Evolutionary conservation across 2,113 vertebrate species (phyloP).

Genomic region (Azemiops feae): DNA sequence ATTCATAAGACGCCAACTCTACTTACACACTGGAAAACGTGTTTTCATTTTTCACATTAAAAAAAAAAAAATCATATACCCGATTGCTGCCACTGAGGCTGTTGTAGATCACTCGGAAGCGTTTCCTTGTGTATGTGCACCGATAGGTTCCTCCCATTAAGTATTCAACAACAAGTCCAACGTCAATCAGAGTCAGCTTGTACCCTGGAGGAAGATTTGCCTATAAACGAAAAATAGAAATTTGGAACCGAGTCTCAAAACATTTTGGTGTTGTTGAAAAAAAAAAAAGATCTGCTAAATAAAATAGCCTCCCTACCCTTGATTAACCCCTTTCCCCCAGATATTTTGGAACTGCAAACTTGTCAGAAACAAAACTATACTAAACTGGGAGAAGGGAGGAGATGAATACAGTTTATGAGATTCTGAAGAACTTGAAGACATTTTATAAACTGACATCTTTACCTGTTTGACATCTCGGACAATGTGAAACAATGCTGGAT

Average conservation of each 20-base stretch:
- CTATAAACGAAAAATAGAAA: constrained; percentile 67
- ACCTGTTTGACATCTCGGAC: constrained; percentile 98
- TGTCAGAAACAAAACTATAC: background rate
- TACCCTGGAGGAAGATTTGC: constrained; percentile 97
- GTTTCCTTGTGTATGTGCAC: constrained; percentile 95
- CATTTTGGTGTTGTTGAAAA: background rate
- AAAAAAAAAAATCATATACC: constrained; percentile 68
- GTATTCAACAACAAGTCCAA: constrained; percentile 95
- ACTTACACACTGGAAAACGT: background rate
- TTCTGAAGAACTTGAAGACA: background rate
- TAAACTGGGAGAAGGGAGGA: background rate
- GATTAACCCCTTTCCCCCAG: background rate
- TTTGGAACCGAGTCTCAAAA: background rate
- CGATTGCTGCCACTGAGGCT: constrained; percentile 91
- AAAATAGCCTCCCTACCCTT: background rate
- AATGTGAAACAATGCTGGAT: constrained; percentile 92
- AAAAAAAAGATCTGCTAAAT: background rate
- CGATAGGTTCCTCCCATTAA: constrained; percentile 98
- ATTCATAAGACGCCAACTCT: background rate
- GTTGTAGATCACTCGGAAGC: constrained; percentile 95
- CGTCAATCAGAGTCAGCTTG: constrained; percentile 95
- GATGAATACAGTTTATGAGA: background rate
- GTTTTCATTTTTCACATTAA: background rate
- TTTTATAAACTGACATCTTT: constrained; percentile 22
- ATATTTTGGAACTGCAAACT: background rate